Conservation (phyloP, 2,888 invertebrate genomes). For the Lucinisca nassula region DNA sequence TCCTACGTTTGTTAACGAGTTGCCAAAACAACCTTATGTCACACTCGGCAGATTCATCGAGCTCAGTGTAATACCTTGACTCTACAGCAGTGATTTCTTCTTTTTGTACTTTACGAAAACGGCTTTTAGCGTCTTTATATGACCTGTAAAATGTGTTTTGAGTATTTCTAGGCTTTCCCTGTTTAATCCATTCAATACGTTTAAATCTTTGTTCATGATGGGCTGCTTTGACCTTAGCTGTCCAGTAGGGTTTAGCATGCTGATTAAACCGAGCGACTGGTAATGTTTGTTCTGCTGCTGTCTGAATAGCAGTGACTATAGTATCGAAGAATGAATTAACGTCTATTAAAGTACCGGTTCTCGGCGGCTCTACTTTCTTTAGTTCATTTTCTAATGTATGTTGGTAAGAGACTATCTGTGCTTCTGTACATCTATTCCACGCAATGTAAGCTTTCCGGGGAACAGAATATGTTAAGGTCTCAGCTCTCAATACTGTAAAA, state of each 20-base stretch:
- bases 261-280: background rate
- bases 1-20: background rate
- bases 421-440: background rate
- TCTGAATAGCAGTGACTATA: background rate
- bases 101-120: background rate
- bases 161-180: background rate
- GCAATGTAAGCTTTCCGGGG: background rate
- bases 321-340: background rate
- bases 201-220: background rate
- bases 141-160: background rate
- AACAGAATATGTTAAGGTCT: background rate
- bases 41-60: background rate
- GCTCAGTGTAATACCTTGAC: background rate
- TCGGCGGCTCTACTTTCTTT: background rate
- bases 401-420: background rate
- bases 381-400: background rate
- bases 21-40: background rate
- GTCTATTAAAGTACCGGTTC: background rate
- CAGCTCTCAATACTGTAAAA: background rate
- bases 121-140: background rate
- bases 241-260: slow-evolving; percentile 1
- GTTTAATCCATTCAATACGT: background rate
- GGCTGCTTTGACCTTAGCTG: background rate
- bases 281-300: background rate
- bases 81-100: background rate